These are phyloP conservation scores for Leguminivora glycinivorella DNA, from an alignment of 1,140 invertebrate species.

Conservation along the genomic window DNA sequence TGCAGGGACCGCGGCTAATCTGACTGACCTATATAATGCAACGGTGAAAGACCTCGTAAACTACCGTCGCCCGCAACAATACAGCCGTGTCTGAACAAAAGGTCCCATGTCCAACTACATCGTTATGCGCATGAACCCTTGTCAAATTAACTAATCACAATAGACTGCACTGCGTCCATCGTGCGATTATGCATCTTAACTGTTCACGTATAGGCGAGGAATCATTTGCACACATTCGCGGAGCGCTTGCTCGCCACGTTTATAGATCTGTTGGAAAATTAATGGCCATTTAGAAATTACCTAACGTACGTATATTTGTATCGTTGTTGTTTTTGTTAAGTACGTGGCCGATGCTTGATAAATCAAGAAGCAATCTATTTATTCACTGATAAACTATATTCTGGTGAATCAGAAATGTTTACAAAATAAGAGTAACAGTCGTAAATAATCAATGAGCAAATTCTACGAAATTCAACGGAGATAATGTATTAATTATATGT, in stretches of 20 bases:
- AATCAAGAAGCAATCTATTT: too few relatives aligned
- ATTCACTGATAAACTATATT: too few relatives aligned
- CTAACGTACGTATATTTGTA: constrained; percentile 7
- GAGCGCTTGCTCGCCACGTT: background rate
- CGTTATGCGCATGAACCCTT: background rate
- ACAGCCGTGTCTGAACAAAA: constrained; percentile 32
- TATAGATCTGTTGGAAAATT: constrained; percentile 23
- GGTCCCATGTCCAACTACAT: background rate
- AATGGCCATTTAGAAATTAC: constrained; percentile 18
- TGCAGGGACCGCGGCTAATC: constrained; percentile 65
- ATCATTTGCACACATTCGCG: constrained; percentile 4
- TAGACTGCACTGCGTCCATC: constrained; percentile 23
- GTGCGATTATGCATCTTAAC: constrained; percentile 18
- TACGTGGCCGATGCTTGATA: background rate
- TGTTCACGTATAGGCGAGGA: background rate
- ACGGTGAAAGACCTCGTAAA: constrained; percentile 77
- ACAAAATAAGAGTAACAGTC: too few relatives aligned
- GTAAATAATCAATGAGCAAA: too few relatives aligned
- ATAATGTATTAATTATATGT: too few relatives aligned
- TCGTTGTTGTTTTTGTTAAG: constrained; percentile 13
- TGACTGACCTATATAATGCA: constrained; percentile 75
- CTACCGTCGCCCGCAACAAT: constrained; percentile 67
- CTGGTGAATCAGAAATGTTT: too few relatives aligned
- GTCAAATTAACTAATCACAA: constrained; percentile 7
- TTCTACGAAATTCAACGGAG: too few relatives aligned